Evolutionary conservation across 2,888 invertebrate species (phyloP).

Genomic region (Phalangium opilio): DNA sequence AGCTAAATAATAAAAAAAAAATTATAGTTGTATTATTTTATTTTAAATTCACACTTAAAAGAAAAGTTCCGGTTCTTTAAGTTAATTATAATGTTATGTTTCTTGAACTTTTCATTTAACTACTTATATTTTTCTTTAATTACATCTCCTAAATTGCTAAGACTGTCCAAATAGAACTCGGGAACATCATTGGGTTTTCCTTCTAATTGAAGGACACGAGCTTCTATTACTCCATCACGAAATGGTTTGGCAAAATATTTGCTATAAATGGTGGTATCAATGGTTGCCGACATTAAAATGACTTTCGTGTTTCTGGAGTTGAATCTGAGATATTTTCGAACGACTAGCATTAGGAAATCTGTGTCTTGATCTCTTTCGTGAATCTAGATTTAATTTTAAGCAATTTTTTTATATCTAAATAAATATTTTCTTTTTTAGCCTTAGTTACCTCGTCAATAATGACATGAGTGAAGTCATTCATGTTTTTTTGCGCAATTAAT

Average conservation of each 20-base stretch:
- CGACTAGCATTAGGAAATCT: conserved; percentile 71
- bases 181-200: conserved; percentile 18
- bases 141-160: not conserved
- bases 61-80: no score
- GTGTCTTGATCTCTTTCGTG: conserved; percentile 84
- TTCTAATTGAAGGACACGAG: conserved; percentile 8
- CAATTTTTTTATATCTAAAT: not conserved
- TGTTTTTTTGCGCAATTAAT: conserved; percentile 48
- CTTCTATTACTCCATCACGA: not conserved
- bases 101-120: no score
- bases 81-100: no score
- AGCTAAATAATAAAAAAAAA: conserved; percentile 28
- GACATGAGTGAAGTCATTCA: conserved; percentile 70
- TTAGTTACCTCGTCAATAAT: conserved; percentile 58
- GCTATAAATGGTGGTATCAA: conserved; percentile 54
- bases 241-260: conserved; percentile 45
- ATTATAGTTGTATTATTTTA: no score
- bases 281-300: conserved; percentile 87
- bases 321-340: conserved; percentile 55
- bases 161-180: conserved; percentile 19
- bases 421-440: not conserved
- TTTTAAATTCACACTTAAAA: no score
- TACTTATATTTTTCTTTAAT: no score
- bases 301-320: conserved; percentile 50
- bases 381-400: conserved; percentile 35